Evolutionary conservation across 2,888 invertebrate species (phyloP), one percentile per base, ranked within the genome.

Genomic region (Chironomus riparius): DNA sequence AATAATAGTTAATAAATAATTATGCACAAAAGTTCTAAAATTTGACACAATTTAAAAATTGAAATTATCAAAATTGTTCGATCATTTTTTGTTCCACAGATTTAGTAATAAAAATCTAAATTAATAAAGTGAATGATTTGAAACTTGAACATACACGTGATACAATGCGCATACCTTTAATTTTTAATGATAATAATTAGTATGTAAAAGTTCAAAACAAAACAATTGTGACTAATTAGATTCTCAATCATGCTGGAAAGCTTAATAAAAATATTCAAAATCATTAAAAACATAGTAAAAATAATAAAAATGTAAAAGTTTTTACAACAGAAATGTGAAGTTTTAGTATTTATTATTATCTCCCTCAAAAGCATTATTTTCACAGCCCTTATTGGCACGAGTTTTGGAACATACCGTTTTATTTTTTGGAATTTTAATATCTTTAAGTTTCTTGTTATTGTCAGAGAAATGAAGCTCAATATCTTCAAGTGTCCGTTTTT

Each of bases 401-500:
- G 2, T 24, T 3, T 24, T 24, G 22, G 13, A 4, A 47, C 61
- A 0, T 38, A 13, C 21, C 38, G 48, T 4, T 68, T 68, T 38
- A 28, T 24, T 72, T 74, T 77, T 79, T 48, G 71, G 47, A 65
- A 79, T 78, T 22, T 78, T 78, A 28, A 77, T 78, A 70, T 78
- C 79, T 4, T 77, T 77, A 4, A 79, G 24, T 74, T 78, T 79
- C 4, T 77, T 77, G 50, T 76, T 65, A 21, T 78, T 78, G n/a
- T 78, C 70, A 2, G 79, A 79, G 75, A 78, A 79, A 72, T 79
- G 79, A 7, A 70, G 15, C 65, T 79, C 79, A 68, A 79, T 79
- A 22, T 79, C 78, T 75, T 79, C 79, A 2, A 79, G 18, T 0
- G 78, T 78, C 15, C 78, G 72, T 70, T 86, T 86, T 82, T 88